Percentiles rank a stretch among this genome's conserved stretches.
phyloP scores from a whole-genome alignment of 2,888 invertebrate species.

The Dermolepida albohirtum region DNA sequence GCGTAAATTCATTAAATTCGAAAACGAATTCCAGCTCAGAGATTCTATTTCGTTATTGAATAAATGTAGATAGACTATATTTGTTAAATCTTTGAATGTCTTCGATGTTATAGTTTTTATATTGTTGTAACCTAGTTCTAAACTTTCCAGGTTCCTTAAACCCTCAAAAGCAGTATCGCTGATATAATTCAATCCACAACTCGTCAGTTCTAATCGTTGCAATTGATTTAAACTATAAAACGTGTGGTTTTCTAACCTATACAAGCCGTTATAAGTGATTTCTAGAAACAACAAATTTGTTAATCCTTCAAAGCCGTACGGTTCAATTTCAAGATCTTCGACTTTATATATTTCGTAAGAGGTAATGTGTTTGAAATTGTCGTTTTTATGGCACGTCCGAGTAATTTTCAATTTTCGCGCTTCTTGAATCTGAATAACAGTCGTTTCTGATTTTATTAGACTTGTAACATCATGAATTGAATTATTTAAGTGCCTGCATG shows the following conservation, averaged over 20 bases:
- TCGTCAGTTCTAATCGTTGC: slow-evolving; percentile 47
- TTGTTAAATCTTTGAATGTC: slow-evolving; percentile 43
- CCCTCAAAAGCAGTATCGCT: slow-evolving; percentile 46
- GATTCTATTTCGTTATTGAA: slow-evolving; percentile 49
- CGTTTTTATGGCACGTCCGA: slow-evolving; percentile 40
- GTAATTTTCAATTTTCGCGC: slow-evolving; percentile 38
- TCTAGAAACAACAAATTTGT: slow-evolving; percentile 46
- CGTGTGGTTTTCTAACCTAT: slow-evolving; percentile 42
- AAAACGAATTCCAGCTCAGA: slow-evolving; percentile 45
- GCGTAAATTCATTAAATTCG: slow-evolving; percentile 44
- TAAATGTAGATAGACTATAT: slow-evolving; percentile 48
- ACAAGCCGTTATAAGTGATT: slow-evolving; percentile 47
- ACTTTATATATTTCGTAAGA: slow-evolving; percentile 46
- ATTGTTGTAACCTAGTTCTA: slow-evolving; percentile 50
- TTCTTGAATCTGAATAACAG: slow-evolving; percentile 46
- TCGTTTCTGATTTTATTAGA: slow-evolving; percentile 43
- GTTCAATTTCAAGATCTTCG: slow-evolving; percentile 44
- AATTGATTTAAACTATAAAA: slow-evolving; percentile 46
- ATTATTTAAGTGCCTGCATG: slow-evolving; percentile 42
- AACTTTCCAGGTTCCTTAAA: slow-evolving; percentile 45
- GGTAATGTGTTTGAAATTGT: slow-evolving; percentile 44
- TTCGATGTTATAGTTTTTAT: slow-evolving; percentile 44
- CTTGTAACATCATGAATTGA: slow-evolving; percentile 41
- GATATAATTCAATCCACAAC: slow-evolving; percentile 47
- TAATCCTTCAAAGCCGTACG: slow-evolving; percentile 45